Evolutionary conservation across 2,797 vertebrate genomes (phyloP).

Genomic region (Anabacerthia variegaticeps): DNA sequence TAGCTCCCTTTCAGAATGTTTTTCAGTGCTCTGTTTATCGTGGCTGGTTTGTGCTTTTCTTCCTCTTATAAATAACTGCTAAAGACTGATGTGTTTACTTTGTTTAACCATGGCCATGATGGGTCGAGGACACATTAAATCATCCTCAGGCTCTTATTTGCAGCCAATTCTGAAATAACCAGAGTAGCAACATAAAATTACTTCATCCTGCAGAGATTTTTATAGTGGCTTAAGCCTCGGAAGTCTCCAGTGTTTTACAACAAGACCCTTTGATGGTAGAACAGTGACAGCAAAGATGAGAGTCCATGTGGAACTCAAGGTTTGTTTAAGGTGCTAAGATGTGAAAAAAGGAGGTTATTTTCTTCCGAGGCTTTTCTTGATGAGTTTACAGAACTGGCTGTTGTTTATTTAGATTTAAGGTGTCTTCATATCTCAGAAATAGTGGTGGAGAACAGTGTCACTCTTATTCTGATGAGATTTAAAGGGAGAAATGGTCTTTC

Average conservation of each 20-base stretch:
- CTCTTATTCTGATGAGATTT: neutral
- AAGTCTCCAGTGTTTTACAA: slow-evolving; percentile 48
- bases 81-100: slow-evolving; percentile 71
- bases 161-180: slow-evolving; percentile 52
- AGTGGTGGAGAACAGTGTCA: neutral
- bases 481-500: neutral
- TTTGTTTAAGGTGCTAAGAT: slow-evolving; percentile 3
- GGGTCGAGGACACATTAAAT: slow-evolving; percentile 68
- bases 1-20: neutral
- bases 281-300: neutral
- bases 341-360: neutral
- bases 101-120: slow-evolving; percentile 56
- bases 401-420: neutral
- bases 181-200: slow-evolving; percentile 52
- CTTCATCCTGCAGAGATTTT: slow-evolving; percentile 46
- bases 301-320: slow-evolving; percentile 9
- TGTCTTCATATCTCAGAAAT: neutral
- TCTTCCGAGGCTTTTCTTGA: neutral
- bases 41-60: slow-evolving; percentile 23
- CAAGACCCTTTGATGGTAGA: slow-evolving; percentile 11
- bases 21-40: neutral
- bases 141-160: slow-evolving; percentile 61
- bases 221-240: slow-evolving; percentile 36
- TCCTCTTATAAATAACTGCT: slow-evolving; percentile 53
- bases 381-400: neutral